Evolutionary conservation across 2,797 vertebrate species (phyloP), one percentile per base, ranked within the genome.

Genomic region (Erpetoichthys calabaricus): DNA sequence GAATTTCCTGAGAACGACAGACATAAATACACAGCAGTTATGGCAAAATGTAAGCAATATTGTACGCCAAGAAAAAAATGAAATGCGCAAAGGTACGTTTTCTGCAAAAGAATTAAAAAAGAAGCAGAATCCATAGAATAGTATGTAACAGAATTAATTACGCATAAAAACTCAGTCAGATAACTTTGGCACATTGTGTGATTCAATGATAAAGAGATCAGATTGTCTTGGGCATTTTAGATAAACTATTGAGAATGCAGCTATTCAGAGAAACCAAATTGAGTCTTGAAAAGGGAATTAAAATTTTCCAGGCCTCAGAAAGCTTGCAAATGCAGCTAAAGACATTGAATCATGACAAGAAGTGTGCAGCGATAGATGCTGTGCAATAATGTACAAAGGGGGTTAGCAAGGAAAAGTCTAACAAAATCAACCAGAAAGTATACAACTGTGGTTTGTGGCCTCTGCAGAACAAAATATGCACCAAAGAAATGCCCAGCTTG

Each of bases 81-180:
- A 46, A 61, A 53, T 3, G 42, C 56, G 4, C 5, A 56, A 7
- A 55, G 45, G 4, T 60, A 57, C 5, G 42, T 65, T 5, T 62
- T 56, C 47, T 57, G 56, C 9, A 62, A 56, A 3, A 10, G 56
- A 9, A 4, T 65, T 3, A 56, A 60, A 25, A 63, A 60, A 60
- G 58, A 65, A 25, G 51, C 51, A 8, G 56, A 65, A 46, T 56
- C 61, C 3, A 60, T 63, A 3, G 53, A 64, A 61, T 45, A 61
- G 4, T 61, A 59, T 45, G 46, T 60, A 42, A 59, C 53, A 25
- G 60, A 64, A 8, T 45, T 61, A 64, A 8, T 45, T 61, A 25
- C 8, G 49, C 5, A n/a, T n/a, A 50, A 62, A 59, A 25, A 47
- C 56, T 3, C 57, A 65, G 7, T 50, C 53, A 3, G 61, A 60